A percentile compares a stretch with the other conserved stretches of the same genome.
Evolutionary conservation across 2,888 invertebrate genomes (phyloP).

Genomic region (Ceratothoa steindachneri): DNA sequence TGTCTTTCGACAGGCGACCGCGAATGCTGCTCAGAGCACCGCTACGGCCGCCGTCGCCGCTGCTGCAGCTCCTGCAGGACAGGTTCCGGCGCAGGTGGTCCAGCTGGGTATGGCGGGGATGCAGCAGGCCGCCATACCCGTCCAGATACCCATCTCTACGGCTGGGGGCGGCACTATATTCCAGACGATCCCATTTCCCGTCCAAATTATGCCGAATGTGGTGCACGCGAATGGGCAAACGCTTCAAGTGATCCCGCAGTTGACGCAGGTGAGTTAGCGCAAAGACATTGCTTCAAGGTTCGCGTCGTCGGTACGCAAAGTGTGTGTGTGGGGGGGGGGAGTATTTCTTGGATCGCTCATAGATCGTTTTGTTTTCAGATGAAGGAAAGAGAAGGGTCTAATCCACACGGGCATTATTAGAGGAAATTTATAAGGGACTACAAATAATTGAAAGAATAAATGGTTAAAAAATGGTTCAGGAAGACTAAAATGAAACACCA

Average conservation of each 20-base stretch:
- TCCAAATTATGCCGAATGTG: conserved; percentile 68
- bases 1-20: conserved; percentile 28
- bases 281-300: neutral
- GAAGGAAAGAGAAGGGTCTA: no score
- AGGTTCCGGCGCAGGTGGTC: conserved; percentile 47
- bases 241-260: conserved; percentile 48
- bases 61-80: conserved; percentile 46
- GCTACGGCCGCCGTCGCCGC: conserved; percentile 5
- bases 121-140: conserved; percentile 61
- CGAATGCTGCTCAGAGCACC: conserved; percentile 9
- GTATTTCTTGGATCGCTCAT: neutral
- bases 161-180: conserved; percentile 88
- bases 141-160: conserved; percentile 82
- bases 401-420: no score
- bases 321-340: no score
- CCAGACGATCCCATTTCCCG: conserved; percentile 90
- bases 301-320: neutral
- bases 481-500: no score
- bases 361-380: no score
- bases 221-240: conserved; percentile 55
- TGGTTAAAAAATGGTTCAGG: no score
- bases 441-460: no score
- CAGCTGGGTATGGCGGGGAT: conserved; percentile 60
- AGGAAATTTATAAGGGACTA: no score
- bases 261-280: conserved; percentile 48